These are phyloP conservation scores for Drosophila serrata DNA, from an alignment of 1,140 invertebrate species.

Conservation along the genomic window DNA sequence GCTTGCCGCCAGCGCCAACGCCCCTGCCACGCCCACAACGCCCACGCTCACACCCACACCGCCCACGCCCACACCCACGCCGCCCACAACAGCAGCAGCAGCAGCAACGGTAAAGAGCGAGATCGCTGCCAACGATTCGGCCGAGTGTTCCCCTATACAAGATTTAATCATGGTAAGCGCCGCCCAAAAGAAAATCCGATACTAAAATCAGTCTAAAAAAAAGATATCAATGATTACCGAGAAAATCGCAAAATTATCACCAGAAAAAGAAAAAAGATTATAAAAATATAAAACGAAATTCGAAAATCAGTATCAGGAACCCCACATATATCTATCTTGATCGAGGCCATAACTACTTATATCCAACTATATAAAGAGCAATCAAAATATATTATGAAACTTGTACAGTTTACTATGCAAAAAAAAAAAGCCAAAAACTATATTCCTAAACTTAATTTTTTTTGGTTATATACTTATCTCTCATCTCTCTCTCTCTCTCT, in stretches of 20 bases:
- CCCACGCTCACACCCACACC: conserved; percentile 36
- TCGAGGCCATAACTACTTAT: conserved; percentile 37
- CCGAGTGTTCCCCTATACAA: conserved; percentile 81
- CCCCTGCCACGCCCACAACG: conserved; percentile 33
- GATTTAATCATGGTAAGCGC: conserved; percentile 81
- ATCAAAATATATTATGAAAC: conserved; percentile 60
- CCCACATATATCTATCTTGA: conserved; percentile 20
- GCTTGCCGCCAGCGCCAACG: conserved; percentile 57
- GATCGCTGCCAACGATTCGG: conserved; percentile 74
- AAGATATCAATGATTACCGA: no score
- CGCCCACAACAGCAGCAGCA: conserved; percentile 27
- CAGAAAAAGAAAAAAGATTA: background rate
- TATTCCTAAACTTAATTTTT: conserved; percentile 34
- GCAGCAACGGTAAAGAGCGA: conserved; percentile 71
- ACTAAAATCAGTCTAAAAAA: conserved; percentile 23
- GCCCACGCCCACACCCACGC: conserved; percentile 33
- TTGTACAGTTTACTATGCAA: conserved; percentile 78
- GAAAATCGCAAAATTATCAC: conserved; percentile 29
- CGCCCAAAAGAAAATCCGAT: conserved; percentile 56
- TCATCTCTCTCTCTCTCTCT: conserved; percentile 9
- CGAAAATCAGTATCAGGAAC: conserved; percentile 25
- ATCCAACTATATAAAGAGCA: conserved; percentile 45
- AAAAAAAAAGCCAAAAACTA: conserved; percentile 51
- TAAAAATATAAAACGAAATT: conserved; percentile 9
- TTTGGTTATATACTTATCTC: conserved; percentile 30